These are phyloP conservation scores for Oxygymnocypris stewartii DNA, from an alignment of 2,113 vertebrate species.

Conservation along the genomic window DNA sequence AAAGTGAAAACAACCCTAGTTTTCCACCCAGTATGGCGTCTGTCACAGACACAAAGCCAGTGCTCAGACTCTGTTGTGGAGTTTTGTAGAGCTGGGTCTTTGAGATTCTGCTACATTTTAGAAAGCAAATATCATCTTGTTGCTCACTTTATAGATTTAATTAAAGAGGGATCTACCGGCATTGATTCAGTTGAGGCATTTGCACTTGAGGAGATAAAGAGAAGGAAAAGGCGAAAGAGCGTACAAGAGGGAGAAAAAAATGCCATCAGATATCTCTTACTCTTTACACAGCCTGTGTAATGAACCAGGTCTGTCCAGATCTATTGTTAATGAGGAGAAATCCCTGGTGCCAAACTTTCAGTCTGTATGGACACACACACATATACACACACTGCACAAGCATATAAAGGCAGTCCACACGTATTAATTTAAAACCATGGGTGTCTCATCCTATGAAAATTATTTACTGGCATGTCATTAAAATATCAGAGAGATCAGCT, in stretches of 20 bases:
- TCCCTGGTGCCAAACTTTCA: constrained; percentile 36
- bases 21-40: constrained; percentile 34
- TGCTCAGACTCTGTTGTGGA: not conserved
- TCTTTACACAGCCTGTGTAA: constrained; percentile 40
- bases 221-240: not conserved
- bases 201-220: constrained; percentile 15
- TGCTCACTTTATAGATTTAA: constrained; percentile 34
- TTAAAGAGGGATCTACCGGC: constrained; percentile 24
- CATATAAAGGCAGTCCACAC: not conserved
- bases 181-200: constrained; percentile 30
- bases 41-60: constrained; percentile 15
- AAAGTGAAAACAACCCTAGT: constrained; percentile 37
- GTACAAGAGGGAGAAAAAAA: not conserved
- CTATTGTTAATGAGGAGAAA: constrained; percentile 49
- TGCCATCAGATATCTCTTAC: constrained; percentile 42
- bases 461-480: not conserved
- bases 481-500: not conserved
- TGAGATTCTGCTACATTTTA: constrained; percentile 21
- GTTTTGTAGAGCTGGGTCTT: not conserved
- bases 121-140: constrained; percentile 31
- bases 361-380: constrained; percentile 26
- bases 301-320: constrained; percentile 40
- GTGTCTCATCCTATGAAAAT: not conserved
- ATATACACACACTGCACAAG: constrained; percentile 7
- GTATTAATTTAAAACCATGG: not conserved